Percentiles rank a stretch among this genome's conserved stretches.
phyloP scores from a whole-genome alignment of 2,888 invertebrate species.

The Brachyopa scutellaris region DNA sequence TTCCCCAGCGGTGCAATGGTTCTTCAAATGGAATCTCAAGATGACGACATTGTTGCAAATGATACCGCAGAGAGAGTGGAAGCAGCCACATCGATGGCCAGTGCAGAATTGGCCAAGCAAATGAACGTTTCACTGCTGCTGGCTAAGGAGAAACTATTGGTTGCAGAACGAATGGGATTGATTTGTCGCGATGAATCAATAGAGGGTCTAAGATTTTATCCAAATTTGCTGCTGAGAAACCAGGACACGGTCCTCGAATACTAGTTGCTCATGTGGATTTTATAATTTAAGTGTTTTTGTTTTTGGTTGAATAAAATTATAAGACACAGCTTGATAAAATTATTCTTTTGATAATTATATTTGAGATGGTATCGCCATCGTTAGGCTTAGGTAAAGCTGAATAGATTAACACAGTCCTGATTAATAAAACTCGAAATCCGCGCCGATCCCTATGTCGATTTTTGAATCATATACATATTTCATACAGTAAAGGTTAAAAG shows the following conservation, averaged over 20 bases:
- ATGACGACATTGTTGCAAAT: conserved; percentile 87
- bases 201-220: conserved; percentile 96
- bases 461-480: too few relatives aligned
- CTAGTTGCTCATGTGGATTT: conserved; percentile 16
- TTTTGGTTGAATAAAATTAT: too few relatives aligned
- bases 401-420: too few relatives aligned
- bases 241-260: conserved; percentile 52
- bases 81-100: conserved; percentile 88
- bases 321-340: too few relatives aligned
- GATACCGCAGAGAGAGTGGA: conserved; percentile 86
- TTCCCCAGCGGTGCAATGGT: conserved; percentile 99
- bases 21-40: conserved; percentile 90
- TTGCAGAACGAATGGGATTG: conserved; percentile 92
- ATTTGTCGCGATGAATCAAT: conserved; percentile 97
- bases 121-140: conserved; percentile 93
- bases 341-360: too few relatives aligned
- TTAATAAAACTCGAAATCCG: too few relatives aligned
- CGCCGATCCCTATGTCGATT: too few relatives aligned
- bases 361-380: too few relatives aligned
- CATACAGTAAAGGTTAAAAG: too few relatives aligned
- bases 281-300: too few relatives aligned
- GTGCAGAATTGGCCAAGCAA: conserved; percentile 92
- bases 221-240: conserved; percentile 89
- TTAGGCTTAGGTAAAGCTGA: too few relatives aligned
- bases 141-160: conserved; percentile 93